phyloP scores from a whole-genome alignment of 2,113 vertebrate genomes.

The Megalops atlanticus region DNA sequence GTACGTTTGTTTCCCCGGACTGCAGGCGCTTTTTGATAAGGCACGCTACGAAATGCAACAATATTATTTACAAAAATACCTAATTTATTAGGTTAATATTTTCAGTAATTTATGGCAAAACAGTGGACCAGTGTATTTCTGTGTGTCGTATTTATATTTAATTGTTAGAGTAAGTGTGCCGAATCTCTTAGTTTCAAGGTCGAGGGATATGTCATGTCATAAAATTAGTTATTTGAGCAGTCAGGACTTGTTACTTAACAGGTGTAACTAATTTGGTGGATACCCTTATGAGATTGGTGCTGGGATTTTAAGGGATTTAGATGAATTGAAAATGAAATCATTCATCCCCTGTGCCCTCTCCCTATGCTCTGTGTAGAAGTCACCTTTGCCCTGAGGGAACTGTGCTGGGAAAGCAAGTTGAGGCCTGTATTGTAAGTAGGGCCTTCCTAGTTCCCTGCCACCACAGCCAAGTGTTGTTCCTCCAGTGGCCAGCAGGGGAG shows the following conservation, averaged over 20 bases:
- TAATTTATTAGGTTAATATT: background rate
- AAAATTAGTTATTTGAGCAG: background rate
- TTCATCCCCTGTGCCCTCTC: background rate
- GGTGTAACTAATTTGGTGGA: background rate
- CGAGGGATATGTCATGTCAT: background rate
- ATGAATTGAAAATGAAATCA: background rate
- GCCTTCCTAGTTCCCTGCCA: background rate
- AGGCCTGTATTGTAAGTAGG: slow-evolving; percentile 26
- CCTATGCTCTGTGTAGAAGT: background rate
- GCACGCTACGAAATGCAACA: background rate
- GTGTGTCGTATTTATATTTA: background rate
- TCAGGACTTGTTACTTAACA: background rate
- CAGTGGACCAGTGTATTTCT: background rate
- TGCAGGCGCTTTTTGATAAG: background rate
- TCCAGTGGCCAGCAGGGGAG: slow-evolving; percentile 27
- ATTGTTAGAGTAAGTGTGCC: background rate
- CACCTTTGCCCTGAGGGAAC: background rate
- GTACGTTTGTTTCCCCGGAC: slow-evolving; percentile 7
- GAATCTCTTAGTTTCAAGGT: background rate
- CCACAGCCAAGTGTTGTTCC: slow-evolving; percentile 13
- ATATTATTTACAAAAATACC: background rate
- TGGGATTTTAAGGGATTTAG: background rate
- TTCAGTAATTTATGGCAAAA: background rate
- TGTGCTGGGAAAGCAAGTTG: background rate
- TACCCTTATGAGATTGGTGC: background rate